A percentile compares a stretch with the other conserved stretches of the same genome.
These are phyloP conservation scores for Thecophora atra DNA, from an alignment of 2,888 invertebrate genomes.

Conservation along the genomic window DNA sequence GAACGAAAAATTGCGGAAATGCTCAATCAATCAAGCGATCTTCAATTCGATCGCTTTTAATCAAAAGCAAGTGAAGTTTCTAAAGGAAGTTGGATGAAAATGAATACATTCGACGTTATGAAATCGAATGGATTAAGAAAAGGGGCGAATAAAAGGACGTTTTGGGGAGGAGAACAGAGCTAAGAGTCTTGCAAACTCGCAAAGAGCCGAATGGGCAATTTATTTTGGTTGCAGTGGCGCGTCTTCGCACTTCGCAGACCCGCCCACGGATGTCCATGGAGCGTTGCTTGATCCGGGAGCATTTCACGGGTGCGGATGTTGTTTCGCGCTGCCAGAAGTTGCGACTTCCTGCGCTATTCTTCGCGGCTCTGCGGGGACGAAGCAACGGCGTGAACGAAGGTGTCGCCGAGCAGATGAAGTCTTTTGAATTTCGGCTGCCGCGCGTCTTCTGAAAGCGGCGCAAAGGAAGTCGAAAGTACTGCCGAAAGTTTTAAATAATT, in stretches of 20 bases:
- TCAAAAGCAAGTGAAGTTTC: slow-evolving; percentile 33
- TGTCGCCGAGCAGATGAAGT: slow-evolving; percentile 42
- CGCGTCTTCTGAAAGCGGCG: slow-evolving; percentile 37
- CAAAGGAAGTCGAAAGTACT: slow-evolving; percentile 19
- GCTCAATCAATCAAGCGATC: neutral
- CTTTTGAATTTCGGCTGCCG: slow-evolving; percentile 57
- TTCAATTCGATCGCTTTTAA: neutral
- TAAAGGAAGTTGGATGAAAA: slow-evolving; percentile 26
- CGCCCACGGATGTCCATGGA: neutral
- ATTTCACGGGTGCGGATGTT: too few species aligned
- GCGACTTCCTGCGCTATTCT: too few species aligned
- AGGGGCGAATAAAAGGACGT: too few species aligned
- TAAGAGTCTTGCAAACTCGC: slow-evolving; percentile 25
- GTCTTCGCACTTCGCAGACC: slow-evolving; percentile 44
- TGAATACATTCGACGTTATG: slow-evolving; percentile 24
- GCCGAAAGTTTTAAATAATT: slow-evolving; percentile 21
- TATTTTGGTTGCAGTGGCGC: slow-evolving; percentile 47
- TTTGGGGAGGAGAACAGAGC: neutral
- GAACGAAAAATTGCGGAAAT: neutral
- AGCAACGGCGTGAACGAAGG: neutral
- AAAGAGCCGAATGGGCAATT: slow-evolving; percentile 27
- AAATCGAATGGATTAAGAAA: slow-evolving; percentile 25
- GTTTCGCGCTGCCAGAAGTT: too few species aligned
- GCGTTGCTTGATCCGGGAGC: neutral
- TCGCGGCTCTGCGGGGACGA: too few species aligned